phyloP scores from a whole-genome alignment of 2,113 vertebrate species.

The Microtus richardsoni region DNA sequence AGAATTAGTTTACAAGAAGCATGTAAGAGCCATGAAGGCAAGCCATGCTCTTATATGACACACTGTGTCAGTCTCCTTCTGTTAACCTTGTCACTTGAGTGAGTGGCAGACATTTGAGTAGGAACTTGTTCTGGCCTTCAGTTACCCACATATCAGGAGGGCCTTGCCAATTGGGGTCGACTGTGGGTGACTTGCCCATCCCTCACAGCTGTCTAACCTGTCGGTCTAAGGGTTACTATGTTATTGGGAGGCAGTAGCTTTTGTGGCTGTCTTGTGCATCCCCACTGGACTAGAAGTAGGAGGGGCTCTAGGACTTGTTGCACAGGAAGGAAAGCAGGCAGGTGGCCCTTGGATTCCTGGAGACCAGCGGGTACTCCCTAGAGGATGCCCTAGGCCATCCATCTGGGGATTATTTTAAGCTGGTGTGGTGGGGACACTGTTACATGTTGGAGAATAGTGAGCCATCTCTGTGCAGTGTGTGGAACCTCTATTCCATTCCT shows the following conservation, averaged over 20 bases:
- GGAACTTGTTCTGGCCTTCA: neutral
- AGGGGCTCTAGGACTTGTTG: neutral
- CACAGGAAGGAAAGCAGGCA: neutral
- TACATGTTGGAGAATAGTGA: neutral
- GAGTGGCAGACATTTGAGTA: neutral
- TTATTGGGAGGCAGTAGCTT: neutral
- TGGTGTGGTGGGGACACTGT: neutral
- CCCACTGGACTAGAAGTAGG: neutral
- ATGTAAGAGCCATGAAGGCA: neutral
- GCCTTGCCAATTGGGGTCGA: neutral
- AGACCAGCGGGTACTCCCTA: accelerated
- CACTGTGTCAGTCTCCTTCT: neutral
- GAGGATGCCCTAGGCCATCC: slow-evolving; percentile 28
- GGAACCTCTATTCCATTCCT: neutral
- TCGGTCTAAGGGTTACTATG: neutral
- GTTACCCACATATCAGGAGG: neutral
- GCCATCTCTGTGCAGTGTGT: accelerated
- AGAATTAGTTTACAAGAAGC: neutral
- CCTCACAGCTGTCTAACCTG: neutral
- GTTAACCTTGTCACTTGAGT: neutral
- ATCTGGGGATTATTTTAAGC: slow-evolving; percentile 28
- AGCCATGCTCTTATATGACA: neutral
- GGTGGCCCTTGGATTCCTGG: slow-evolving; percentile 38
- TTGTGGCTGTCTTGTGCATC: neutral
- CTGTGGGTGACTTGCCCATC: neutral